Evolutionary conservation across 2,113 vertebrate genomes (phyloP).

Genomic region (Danio rerio): DNA sequence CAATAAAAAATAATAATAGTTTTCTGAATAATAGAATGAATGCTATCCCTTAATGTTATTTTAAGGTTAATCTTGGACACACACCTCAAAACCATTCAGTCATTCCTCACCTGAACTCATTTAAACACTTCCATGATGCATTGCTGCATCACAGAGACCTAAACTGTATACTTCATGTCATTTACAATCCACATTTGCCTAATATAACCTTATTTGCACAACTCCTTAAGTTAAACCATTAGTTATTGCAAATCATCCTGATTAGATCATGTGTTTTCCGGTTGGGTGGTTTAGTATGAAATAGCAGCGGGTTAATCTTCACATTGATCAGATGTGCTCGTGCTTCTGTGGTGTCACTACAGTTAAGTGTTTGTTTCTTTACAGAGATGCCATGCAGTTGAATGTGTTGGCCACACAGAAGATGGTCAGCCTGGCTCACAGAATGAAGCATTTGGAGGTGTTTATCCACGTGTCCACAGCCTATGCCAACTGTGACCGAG

Average conservation of each 20-base stretch:
- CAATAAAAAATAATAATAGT: background rate
- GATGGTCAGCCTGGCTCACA: conserved; percentile 86
- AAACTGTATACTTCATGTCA: background rate
- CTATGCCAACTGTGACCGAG: conserved; percentile 93
- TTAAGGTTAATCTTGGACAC: background rate
- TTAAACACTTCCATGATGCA: background rate
- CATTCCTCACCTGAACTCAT: too few relatives aligned
- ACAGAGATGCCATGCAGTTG: conserved; percentile 92
- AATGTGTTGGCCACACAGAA: conserved; percentile 93
- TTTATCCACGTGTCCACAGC: conserved; percentile 96
- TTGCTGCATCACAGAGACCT: background rate
- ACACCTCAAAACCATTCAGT: too few relatives aligned
- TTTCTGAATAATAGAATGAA: too few relatives aligned
- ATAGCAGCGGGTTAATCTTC: background rate
- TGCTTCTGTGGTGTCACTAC: background rate
- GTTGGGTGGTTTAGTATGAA: background rate
- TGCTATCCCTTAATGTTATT: too few relatives aligned
- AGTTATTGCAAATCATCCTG: background rate
- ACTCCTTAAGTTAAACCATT: background rate
- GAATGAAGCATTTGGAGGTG: conserved; percentile 91
- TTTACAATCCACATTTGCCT: background rate
- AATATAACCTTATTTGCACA: background rate
- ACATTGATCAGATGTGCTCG: background rate
- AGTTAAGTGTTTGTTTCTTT: background rate
- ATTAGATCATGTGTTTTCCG: background rate